A percentile compares a stretch with the other conserved stretches of the same genome.
Evolutionary conservation across 2,888 invertebrate species (phyloP).

Genomic region (Drosophila paranaensis): DNA sequence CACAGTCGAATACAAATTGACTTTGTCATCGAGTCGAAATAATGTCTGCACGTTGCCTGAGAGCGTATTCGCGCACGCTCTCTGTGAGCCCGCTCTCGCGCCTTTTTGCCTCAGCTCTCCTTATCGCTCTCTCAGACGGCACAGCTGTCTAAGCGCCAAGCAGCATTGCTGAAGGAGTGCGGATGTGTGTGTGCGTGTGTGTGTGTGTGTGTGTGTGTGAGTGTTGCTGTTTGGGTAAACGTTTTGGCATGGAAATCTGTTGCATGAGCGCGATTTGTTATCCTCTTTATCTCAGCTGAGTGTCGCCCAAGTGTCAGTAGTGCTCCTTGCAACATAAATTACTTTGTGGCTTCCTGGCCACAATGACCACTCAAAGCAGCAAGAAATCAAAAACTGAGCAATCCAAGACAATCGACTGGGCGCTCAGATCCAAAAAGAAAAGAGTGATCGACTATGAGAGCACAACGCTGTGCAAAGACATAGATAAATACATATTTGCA

Average conservation of each 20-base stretch:
- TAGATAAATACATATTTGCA: slow-evolving; percentile 20
- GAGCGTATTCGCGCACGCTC: slow-evolving; percentile 61
- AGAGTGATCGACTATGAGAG: slow-evolving; percentile 8
- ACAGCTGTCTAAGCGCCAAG: slow-evolving; percentile 59
- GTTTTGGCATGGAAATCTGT: slow-evolving; percentile 75
- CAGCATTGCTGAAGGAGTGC: neutral
- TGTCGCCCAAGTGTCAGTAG: slow-evolving; percentile 75
- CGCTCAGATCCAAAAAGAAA: slow-evolving; percentile 3
- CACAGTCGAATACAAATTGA: fast-evolving
- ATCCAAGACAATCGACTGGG: slow-evolving; percentile 39
- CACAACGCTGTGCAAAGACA: slow-evolving; percentile 25
- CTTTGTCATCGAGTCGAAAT: neutral
- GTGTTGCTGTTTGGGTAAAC: slow-evolving; percentile 28
- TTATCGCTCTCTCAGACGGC: slow-evolving; percentile 12
- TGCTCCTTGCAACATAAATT: slow-evolving; percentile 77
- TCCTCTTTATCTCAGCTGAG: slow-evolving; percentile 80
- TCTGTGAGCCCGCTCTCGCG: slow-evolving; percentile 4
- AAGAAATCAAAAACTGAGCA: slow-evolving; percentile 40
- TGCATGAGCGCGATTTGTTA: slow-evolving; percentile 79
- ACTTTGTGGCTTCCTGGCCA: slow-evolving; percentile 60
- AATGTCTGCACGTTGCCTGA: slow-evolving; percentile 3
- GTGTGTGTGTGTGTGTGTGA: slow-evolving; percentile 13
- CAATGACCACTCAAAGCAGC: slow-evolving; percentile 47
- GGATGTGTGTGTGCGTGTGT: neutral
- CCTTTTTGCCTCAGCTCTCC: slow-evolving; percentile 1